phyloP scores from a whole-genome alignment of 2,113 vertebrate species.

The Eurystomus gularis region DNA sequence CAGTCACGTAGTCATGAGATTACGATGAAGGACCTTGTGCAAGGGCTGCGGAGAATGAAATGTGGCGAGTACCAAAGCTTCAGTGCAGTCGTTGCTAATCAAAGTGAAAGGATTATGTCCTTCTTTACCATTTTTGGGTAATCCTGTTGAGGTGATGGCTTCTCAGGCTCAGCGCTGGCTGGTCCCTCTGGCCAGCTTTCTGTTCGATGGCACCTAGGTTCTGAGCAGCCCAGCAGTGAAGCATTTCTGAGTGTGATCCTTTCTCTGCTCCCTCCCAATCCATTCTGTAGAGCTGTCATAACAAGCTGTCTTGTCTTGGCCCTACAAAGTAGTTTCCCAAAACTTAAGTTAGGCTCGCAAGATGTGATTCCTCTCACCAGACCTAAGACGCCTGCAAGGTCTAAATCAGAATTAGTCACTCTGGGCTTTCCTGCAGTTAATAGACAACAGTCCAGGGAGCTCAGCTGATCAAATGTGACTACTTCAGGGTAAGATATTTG shows the following conservation, averaged over 20 bases:
- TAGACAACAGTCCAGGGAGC: background rate
- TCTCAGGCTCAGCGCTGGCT: background rate
- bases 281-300: background rate
- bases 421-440: background rate
- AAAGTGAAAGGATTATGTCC: background rate
- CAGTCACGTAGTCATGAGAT: background rate
- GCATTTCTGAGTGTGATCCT: background rate
- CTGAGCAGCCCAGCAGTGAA: background rate
- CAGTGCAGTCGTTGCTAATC: background rate
- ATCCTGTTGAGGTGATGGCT: background rate
- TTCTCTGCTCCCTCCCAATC: background rate
- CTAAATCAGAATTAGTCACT: background rate
- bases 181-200: background rate
- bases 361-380: background rate
- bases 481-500: background rate
- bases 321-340: background rate
- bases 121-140: background rate
- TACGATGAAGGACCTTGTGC: background rate
- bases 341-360: background rate
- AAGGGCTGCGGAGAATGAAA: background rate
- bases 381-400: background rate
- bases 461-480: background rate
- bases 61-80: background rate
- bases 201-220: background rate
- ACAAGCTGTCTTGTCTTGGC: background rate